Conservation (phyloP, 2,797 vertebrate species). For the Phylloscopus collybita region DNA sequence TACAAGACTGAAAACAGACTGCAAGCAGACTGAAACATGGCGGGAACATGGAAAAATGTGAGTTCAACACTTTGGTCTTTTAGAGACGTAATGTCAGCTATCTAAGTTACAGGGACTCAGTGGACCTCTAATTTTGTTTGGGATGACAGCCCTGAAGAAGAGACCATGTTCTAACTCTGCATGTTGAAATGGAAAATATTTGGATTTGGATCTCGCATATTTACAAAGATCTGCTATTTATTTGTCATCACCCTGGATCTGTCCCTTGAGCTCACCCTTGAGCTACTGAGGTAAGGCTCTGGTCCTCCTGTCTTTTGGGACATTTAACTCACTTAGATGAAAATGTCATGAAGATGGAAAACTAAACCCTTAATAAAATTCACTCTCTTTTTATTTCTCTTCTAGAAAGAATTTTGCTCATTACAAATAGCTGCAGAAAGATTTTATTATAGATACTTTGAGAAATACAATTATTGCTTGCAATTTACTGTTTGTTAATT, state of each 20-base stretch:
- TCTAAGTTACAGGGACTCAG: neutral
- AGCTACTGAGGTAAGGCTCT: neutral
- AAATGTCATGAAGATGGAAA: neutral
- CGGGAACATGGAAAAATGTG: neutral
- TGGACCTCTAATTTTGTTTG: neutral
- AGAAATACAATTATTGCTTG: slow-evolving; percentile 24
- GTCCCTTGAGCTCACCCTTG: neutral
- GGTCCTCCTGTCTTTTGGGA: neutral
- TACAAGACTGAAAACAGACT: neutral
- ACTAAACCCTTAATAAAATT: neutral
- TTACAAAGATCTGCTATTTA: neutral
- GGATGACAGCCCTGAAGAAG: neutral
- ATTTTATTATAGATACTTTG: slow-evolving; percentile 13
- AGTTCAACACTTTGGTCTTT: fast-evolving
- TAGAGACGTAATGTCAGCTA: neutral
- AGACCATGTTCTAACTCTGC: neutral
- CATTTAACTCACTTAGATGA: neutral
- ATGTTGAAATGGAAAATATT: neutral
- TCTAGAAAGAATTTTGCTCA: slow-evolving; percentile 11
- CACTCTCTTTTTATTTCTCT: slow-evolving; percentile 1
- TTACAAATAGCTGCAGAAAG: slow-evolving; percentile 14
- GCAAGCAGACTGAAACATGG: neutral
- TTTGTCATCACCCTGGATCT: neutral
- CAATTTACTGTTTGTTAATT: slow-evolving; percentile 56
- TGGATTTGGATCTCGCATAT: neutral